Percentiles rank a stretch among this genome's conserved stretches.
Conservation (phyloP, 2,113 vertebrate genomes). For the Heteronetta atricapilla region DNA sequence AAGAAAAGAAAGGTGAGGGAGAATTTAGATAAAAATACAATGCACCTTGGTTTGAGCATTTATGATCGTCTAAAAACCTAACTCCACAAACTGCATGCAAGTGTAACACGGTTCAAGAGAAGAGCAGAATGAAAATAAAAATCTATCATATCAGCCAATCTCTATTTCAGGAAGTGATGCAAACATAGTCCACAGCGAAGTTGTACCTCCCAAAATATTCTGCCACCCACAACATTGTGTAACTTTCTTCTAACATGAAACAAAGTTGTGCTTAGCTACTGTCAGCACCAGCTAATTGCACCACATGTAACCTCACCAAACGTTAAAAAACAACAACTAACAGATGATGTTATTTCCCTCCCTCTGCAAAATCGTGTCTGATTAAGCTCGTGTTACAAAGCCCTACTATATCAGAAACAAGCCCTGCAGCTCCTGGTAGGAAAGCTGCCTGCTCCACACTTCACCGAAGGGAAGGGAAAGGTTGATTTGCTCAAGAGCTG, state of each 20-base stretch:
- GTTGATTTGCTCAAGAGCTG: not conserved
- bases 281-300: not conserved
- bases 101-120: not conserved
- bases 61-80: not conserved
- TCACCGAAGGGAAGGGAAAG: not conserved
- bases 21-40: not conserved
- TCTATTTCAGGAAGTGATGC: constrained; percentile 56
- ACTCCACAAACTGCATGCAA: not conserved
- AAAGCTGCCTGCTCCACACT: not conserved
- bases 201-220: constrained; percentile 6
- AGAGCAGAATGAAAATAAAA: not conserved
- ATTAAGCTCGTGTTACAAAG: not conserved
- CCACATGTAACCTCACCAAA: not conserved
- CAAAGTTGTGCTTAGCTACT: not conserved
- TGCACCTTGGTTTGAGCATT: not conserved
- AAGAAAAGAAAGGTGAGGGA: not conserved
- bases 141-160: constrained; percentile 8
- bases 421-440: not conserved
- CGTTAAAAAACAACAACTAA: not conserved
- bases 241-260: constrained; percentile 13
- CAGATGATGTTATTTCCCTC: not conserved
- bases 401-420: fast-evolving
- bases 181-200: not conserved
- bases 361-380: not conserved
- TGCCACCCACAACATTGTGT: constrained; percentile 49